These are phyloP conservation scores for Actias luna DNA, from an alignment of 2,888 invertebrate species.

Conservation along the genomic window DNA sequence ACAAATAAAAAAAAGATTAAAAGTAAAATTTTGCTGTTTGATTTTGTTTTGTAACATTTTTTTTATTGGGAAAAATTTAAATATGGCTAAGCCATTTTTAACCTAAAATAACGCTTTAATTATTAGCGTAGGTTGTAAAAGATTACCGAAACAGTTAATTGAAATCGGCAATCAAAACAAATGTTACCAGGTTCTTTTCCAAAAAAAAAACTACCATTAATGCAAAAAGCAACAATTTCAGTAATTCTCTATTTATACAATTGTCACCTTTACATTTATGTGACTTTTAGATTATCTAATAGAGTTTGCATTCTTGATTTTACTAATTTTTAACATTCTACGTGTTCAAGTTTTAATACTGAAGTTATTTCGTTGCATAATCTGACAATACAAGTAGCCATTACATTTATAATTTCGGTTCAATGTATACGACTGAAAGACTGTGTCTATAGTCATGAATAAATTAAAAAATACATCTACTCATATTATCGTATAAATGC, in stretches of 20 bases:
- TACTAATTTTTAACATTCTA: background rate
- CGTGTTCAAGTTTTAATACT: background rate
- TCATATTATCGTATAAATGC: too few relatives aligned
- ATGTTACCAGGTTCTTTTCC: background rate
- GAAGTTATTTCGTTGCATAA: background rate
- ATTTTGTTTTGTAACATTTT: conserved; percentile 26
- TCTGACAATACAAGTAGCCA: conserved; percentile 15
- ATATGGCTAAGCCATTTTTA: conserved; percentile 63
- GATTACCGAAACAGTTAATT: background rate
- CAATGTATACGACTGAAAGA: too few relatives aligned
- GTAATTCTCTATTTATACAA: background rate
- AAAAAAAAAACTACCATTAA: background rate
- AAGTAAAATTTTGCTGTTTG: conserved; percentile 24
- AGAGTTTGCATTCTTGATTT: too few relatives aligned
- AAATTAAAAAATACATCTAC: too few relatives aligned
- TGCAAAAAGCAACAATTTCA: background rate
- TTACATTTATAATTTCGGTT: too few relatives aligned
- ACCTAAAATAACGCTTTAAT: conserved; percentile 67
- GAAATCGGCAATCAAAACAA: background rate
- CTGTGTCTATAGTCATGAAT: too few relatives aligned
- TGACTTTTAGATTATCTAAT: too few relatives aligned
- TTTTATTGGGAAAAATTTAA: conserved; percentile 9
- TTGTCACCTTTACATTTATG: too few relatives aligned
- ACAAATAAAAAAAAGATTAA: conserved; percentile 28
- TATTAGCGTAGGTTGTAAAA: conserved; percentile 61